Evolutionary conservation across 2,113 vertebrate genomes (phyloP).

Genomic region (Datnioides undecimradiatus): DNA sequence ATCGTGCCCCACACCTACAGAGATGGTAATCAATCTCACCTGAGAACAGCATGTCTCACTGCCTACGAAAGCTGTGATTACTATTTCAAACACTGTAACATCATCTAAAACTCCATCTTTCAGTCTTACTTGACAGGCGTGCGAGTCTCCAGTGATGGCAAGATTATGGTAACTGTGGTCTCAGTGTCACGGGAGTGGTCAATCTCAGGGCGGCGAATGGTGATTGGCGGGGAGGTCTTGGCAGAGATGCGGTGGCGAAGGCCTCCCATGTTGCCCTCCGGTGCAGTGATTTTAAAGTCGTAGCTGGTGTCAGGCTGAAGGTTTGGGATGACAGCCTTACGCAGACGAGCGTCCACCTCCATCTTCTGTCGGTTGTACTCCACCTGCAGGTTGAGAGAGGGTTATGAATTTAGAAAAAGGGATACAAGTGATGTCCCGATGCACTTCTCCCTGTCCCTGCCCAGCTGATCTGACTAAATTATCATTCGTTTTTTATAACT

Average conservation of each 20-base stretch:
- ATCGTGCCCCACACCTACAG: neutral
- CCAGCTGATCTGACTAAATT: neutral
- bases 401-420: neutral
- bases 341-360: conserved; percentile 92
- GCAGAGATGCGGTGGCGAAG: conserved; percentile 94
- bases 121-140: conserved; percentile 89
- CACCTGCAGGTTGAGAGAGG: conserved; percentile 83
- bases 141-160: conserved; percentile 89
- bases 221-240: conserved; percentile 91
- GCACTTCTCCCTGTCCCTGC: neutral
- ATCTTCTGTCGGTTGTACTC: conserved; percentile 92
- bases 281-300: conserved; percentile 93
- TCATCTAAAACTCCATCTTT: neutral
- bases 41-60: neutral
- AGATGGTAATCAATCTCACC: conserved; percentile 3
- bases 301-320: conserved; percentile 93
- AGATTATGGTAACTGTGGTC: conserved; percentile 90
- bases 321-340: conserved; percentile 94
- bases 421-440: neutral
- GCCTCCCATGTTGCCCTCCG: conserved; percentile 93
- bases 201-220: conserved; percentile 89
- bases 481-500: neutral
- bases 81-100: neutral
- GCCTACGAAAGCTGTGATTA: neutral
- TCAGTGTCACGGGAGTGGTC: conserved; percentile 90